Percentiles rank a stretch among this genome's conserved stretches.
Conservation (phyloP, 2,113 vertebrate genomes). For the Tachuris rubrigastra region DNA sequence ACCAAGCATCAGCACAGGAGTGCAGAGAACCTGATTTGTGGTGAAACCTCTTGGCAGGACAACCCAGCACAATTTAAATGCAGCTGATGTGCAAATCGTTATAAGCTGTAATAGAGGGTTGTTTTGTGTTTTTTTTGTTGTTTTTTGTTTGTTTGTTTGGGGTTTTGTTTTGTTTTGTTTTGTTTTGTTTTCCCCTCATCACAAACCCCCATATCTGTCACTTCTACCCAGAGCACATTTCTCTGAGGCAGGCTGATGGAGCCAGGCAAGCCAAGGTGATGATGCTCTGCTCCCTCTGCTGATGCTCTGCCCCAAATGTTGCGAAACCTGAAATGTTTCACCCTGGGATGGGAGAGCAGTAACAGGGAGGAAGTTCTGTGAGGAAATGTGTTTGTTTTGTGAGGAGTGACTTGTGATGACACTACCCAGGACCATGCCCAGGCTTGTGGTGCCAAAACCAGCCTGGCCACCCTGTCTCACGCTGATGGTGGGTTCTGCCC, state of each 20-base stretch:
- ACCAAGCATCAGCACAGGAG: rapidly evolving
- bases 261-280: rapidly evolving
- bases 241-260: too few species aligned
- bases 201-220: background rate
- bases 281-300: background rate
- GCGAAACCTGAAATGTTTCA: background rate
- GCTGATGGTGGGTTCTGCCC: rapidly evolving
- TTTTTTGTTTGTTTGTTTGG: background rate
- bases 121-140: background rate
- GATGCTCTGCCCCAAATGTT: background rate
- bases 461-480: rapidly evolving
- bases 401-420: too few species aligned
- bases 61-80: background rate
- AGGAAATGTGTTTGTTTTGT: background rate
- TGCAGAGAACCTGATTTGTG: background rate
- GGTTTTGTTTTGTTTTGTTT: rapidly evolving
- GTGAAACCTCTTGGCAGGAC: background rate
- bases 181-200: background rate
- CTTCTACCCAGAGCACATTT: rapidly evolving
- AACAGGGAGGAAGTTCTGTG: background rate
- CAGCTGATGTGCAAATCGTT: background rate
- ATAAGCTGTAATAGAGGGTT: background rate
- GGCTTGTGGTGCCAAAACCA: background rate
- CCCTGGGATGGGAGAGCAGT: rapidly evolving
- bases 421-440: rapidly evolving